Evolutionary conservation across 2,888 invertebrate species (phyloP), one percentile per base, ranked within the genome.

Genomic region (Plusia festucae): DNA sequence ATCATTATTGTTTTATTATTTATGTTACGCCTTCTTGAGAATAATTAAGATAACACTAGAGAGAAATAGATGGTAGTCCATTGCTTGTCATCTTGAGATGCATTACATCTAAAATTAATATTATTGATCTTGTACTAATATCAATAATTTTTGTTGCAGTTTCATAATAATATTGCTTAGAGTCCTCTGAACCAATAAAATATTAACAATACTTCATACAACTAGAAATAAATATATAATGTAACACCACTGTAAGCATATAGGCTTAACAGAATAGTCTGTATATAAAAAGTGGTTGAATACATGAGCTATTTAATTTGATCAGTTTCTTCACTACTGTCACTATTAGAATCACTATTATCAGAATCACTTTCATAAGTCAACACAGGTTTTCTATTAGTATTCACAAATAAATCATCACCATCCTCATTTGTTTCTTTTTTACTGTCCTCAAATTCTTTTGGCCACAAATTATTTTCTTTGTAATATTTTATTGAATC

Each of bases 401-500:
- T 95, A 86, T 97, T 97, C 34, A 95, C 95, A 90, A 96, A 96
- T 70, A 96, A 84, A 18, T 85, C 84, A 71, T 95, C 95, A 76
- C 95, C 95, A 76, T 94, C 94, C 69, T 94, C 90, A 68, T 72
- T 68, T 22, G 83, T 87, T 40, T 84, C 86, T 62, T 89, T 92
- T 65, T 89, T 88, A 56, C 65, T 79, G 34, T 90, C 88, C 7
- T 90, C 90, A 91, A 94, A 95, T 68, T 93, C 90, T 83, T 88
- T 86, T 1, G 94, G 95, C 94, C 95, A 94, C n/a, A 91, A 66
- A 73, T 91, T 91, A 57, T 92, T 93, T 68, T 96, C 95, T 87
- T 96, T 96, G 76, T 96, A 97, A 85, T 96, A 96, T 85, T 96
- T 97, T 7, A 97, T 95, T 67, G 97, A 96, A 76, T 97, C 96